Evolutionary conservation across 2,888 invertebrate genomes (phyloP).

Genomic region (Dolichomitus sp.): DNA sequence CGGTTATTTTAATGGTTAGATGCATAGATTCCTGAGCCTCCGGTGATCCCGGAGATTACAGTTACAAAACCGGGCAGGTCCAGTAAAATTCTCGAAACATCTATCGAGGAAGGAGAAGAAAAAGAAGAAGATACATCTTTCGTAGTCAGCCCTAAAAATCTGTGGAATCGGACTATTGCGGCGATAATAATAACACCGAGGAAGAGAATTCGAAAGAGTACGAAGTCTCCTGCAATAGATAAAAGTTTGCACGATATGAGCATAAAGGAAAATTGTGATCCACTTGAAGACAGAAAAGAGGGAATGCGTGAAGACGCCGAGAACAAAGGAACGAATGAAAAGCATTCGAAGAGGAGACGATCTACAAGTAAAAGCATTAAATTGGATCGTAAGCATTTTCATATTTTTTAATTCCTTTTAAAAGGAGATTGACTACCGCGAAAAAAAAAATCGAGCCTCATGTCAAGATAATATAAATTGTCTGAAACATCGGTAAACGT

Average conservation of each 20-base stretch:
- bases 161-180: slow-evolving; percentile 71
- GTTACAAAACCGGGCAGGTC: slow-evolving; percentile 4
- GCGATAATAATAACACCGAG: slow-evolving; percentile 8
- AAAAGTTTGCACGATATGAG: slow-evolving; percentile 15
- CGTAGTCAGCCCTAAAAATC: slow-evolving; percentile 37
- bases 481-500: no score
- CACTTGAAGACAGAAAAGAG: not conserved
- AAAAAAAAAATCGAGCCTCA: no score
- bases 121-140: not conserved
- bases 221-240: slow-evolving; percentile 27
- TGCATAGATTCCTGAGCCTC: not conserved
- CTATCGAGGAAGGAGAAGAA: not conserved
- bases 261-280: slow-evolving; percentile 53
- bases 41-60: not conserved
- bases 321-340: slow-evolving; percentile 9
- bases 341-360: slow-evolving; percentile 44
- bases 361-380: slow-evolving; percentile 72
- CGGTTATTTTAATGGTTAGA: no score
- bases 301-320: not conserved
- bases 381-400: slow-evolving; percentile 68
- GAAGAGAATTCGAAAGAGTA: slow-evolving; percentile 53
- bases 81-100: not conserved
- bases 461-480: no score
- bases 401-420: slow-evolving; percentile 6
- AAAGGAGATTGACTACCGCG: no score